Conservation (phyloP, 2,888 invertebrate genomes). For the Orchestes rusci region DNA sequence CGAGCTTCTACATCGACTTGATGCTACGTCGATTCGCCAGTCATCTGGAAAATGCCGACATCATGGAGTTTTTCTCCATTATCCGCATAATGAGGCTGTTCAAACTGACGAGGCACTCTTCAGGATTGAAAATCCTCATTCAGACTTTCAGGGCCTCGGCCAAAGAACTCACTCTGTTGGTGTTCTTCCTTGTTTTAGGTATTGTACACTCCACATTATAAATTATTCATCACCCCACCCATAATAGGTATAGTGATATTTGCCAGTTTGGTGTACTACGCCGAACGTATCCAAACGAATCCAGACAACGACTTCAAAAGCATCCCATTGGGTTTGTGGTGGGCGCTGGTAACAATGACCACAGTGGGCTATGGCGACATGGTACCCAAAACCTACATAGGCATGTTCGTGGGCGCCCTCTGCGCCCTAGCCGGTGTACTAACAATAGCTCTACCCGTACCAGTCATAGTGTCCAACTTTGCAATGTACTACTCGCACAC, state of each 20-base stretch:
- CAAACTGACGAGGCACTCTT: conserved; percentile 94
- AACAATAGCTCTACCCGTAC: conserved; percentile 97
- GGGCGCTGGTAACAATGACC: conserved; percentile 99
- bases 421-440: conserved; percentile 98
- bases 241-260: conserved; percentile 88
- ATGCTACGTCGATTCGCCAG: conserved; percentile 83
- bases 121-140: conserved; percentile 95
- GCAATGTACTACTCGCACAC: conserved; percentile 95
- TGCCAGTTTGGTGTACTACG: conserved; percentile 96
- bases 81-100: conserved; percentile 97
- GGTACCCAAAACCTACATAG: conserved; percentile 96
- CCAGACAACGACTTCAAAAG: conserved; percentile 97
- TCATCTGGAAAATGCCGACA: conserved; percentile 89
- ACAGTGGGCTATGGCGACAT: conserved; percentile 98
- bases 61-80: conserved; percentile 95
- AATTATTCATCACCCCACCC: neutral
- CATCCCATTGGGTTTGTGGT: conserved; percentile 93
- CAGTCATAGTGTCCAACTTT: conserved; percentile 99
- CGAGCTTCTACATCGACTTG: conserved; percentile 96
- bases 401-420: conserved; percentile 97
- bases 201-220: too few species aligned
- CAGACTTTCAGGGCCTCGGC: conserved; percentile 97
- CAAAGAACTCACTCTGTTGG: conserved; percentile 90
- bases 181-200: conserved; percentile 54
- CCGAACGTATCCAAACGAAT: conserved; percentile 85